These are phyloP conservation scores for Alligator sinensis DNA, from an alignment of 2,113 vertebrate genomes.

Conservation along the genomic window DNA sequence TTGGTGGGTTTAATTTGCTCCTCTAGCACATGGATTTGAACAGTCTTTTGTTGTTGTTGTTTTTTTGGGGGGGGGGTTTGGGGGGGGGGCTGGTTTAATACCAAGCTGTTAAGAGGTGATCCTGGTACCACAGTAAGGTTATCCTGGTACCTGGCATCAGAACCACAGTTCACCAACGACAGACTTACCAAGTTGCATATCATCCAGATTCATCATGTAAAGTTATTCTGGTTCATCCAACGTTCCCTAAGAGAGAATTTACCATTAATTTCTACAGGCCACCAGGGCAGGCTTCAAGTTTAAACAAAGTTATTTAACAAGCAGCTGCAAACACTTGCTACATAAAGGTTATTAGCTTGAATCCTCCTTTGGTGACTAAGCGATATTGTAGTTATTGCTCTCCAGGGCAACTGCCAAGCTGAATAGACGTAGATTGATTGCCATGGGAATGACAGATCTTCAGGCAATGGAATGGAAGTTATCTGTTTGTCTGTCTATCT, in stretches of 20 bases:
- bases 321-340: conserved; percentile 21
- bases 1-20: neutral
- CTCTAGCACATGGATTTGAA: conserved; percentile 5
- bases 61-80: neutral
- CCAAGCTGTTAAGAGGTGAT: neutral
- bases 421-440: neutral
- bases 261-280: neutral
- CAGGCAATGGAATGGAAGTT: neutral
- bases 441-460: too few relatives aligned
- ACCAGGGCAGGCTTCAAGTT: conserved; percentile 17
- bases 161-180: neutral
- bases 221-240: neutral
- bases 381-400: neutral
- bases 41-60: neutral
- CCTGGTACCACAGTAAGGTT: neutral
- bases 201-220: fast-evolving
- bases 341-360: conserved; percentile 6
- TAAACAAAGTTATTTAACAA: neutral
- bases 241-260: neutral
- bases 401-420: neutral
- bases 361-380: neutral
- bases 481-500: too few relatives aligned
- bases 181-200: neutral
- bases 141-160: neutral
- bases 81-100: neutral